A percentile compares a stretch with the other conserved stretches of the same genome.
Evolutionary conservation across 2,113 vertebrate genomes (phyloP).

Genomic region (Peromyscus californicus): DNA sequence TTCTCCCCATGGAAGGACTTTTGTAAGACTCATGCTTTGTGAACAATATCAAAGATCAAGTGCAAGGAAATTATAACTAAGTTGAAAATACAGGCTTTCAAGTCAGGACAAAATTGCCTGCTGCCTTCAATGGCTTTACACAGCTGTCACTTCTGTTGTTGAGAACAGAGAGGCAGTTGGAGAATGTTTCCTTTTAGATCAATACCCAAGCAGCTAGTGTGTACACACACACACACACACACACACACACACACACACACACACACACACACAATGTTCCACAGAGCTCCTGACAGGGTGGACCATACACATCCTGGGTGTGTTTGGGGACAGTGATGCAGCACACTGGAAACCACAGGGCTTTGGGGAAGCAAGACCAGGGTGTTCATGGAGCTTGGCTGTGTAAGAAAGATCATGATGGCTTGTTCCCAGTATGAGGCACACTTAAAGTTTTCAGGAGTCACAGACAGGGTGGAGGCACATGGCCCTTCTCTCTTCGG

Average conservation of each 20-base stretch:
- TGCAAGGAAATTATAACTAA: background rate
- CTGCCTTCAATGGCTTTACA: background rate
- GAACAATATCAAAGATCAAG: accelerated
- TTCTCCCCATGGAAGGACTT: background rate
- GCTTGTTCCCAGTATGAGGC: background rate
- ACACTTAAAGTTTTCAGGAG: too few species aligned
- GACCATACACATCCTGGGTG: accelerated
- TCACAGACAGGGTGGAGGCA: background rate
- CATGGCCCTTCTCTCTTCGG: background rate
- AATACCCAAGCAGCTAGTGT: too few species aligned
- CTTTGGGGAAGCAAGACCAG: background rate
- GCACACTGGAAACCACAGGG: background rate
- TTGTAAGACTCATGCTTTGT: background rate
- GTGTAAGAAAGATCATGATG: background rate
- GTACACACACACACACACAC: background rate
- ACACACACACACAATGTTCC: background rate
- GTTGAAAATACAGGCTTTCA: background rate
- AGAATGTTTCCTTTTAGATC: background rate
- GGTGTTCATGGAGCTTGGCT: background rate
- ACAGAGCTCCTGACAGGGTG: accelerated
- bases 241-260: too few species aligned
- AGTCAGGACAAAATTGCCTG: background rate
- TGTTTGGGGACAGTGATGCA: background rate
- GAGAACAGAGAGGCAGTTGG: background rate
- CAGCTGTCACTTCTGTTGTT: background rate